phyloP scores from a whole-genome alignment of 2,113 vertebrate species.

The Cairina moschata region DNA sequence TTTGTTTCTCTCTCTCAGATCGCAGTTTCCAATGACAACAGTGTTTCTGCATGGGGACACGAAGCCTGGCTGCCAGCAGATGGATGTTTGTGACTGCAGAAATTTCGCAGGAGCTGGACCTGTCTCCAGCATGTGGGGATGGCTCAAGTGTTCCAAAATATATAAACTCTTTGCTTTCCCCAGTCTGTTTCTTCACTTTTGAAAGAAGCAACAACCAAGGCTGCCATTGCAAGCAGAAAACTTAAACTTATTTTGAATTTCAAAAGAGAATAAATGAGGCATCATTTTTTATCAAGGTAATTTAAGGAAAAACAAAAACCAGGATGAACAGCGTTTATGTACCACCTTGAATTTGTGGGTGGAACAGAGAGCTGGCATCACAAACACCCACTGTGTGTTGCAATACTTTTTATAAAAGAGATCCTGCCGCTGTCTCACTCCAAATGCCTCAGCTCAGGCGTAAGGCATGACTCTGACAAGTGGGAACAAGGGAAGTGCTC shows the following conservation, averaged over 20 bases:
- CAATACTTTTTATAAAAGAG: neutral
- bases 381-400: neutral
- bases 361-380: neutral
- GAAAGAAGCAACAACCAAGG: conserved; percentile 5
- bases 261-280: conserved; percentile 5
- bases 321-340: neutral
- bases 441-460: neutral
- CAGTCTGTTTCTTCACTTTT: neutral
- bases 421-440: neutral
- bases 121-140: neutral
- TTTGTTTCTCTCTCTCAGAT: neutral
- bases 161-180: neutral
- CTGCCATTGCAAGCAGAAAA: neutral
- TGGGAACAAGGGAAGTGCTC: neutral
- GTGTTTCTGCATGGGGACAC: neutral
- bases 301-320: neutral
- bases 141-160: neutral
- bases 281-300: neutral
- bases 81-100: neutral
- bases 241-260: neutral
- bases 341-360: neutral
- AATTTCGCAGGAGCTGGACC: neutral
- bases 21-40: conserved; percentile 24
- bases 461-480: neutral
- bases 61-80: neutral